Evolutionary conservation across 2,797 vertebrate genomes (phyloP).

Genomic region (Phrynocephalus guinanensis): DNA sequence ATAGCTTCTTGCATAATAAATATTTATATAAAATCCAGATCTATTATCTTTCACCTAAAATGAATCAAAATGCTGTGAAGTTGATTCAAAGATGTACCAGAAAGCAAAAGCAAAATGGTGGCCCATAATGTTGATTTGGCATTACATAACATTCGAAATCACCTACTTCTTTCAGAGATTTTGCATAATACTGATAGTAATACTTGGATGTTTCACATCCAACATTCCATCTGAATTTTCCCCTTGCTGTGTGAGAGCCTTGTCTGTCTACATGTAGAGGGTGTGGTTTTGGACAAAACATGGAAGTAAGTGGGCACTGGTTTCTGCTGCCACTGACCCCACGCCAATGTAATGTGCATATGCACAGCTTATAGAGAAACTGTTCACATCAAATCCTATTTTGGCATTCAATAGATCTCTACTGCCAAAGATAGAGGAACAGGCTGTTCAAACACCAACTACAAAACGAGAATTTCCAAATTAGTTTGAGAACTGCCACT

Average conservation of each 20-base stretch:
- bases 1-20: background rate
- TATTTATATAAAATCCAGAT: background rate
- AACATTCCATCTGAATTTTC: too few species aligned
- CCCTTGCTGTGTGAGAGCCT: too few species aligned
- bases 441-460: background rate
- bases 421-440: background rate
- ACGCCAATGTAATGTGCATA: too few species aligned
- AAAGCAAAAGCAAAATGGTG: slow-evolving; percentile 13
- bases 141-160: background rate
- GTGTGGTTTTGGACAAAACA: too few species aligned
- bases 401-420: slow-evolving; percentile 1
- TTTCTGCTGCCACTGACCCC: too few species aligned
- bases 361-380: too few species aligned
- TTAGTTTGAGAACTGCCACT: background rate
- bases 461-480: background rate
- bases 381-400: background rate
- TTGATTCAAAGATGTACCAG: background rate
- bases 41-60: background rate
- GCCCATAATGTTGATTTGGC: background rate
- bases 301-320: too few species aligned
- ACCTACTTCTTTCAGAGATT: background rate
- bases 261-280: too few species aligned
- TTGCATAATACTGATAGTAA: background rate
- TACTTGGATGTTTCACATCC: background rate
- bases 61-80: background rate